These are phyloP conservation scores for Naso thynnoides DNA, from an alignment of 2,797 vertebrate genomes.

Conservation along the genomic window DNA sequence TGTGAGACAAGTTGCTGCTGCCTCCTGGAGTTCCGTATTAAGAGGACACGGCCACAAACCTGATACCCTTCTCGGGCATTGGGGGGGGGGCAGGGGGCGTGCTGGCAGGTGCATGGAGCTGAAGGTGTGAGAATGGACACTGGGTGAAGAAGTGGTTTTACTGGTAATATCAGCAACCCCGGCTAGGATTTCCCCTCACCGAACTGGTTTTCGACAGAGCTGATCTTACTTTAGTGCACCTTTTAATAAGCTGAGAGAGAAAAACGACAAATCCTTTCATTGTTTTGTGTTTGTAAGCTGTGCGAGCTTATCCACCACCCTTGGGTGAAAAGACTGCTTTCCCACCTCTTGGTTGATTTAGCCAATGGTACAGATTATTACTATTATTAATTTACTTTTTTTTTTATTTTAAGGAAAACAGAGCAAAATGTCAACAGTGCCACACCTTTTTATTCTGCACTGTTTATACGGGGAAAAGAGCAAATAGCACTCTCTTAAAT, in stretches of 20 bases:
- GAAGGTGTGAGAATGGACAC: constrained; percentile 13
- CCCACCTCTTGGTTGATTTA: constrained; percentile 15
- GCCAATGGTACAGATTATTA: constrained; percentile 38
- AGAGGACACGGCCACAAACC: constrained; percentile 26
- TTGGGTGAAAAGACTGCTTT: constrained; percentile 29
- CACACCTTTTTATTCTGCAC: constrained; percentile 52
- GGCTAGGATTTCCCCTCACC: constrained; percentile 37
- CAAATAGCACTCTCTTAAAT: not conserved
- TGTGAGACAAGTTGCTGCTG: constrained; percentile 14
- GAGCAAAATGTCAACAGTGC: constrained; percentile 47
- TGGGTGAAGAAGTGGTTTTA: constrained; percentile 24
- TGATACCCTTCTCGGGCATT: constrained; percentile 19
- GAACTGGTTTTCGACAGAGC: constrained; percentile 62
- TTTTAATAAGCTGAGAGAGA: constrained; percentile 44
- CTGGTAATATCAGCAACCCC: constrained; percentile 43
- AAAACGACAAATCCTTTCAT: constrained; percentile 47
- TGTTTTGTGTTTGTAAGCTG: constrained; percentile 33
- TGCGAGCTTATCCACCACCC: constrained; percentile 29
- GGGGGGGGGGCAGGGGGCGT: not conserved
- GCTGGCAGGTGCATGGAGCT: constrained; percentile 6
- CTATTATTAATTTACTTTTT: not conserved
- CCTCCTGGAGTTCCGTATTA: constrained; percentile 16
- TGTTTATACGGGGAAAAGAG: not conserved
- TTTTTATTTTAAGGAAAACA: not conserved
- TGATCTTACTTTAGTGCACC: constrained; percentile 50